phyloP scores from a whole-genome alignment of 2,888 invertebrate genomes.

The Tipula vernalis region DNA sequence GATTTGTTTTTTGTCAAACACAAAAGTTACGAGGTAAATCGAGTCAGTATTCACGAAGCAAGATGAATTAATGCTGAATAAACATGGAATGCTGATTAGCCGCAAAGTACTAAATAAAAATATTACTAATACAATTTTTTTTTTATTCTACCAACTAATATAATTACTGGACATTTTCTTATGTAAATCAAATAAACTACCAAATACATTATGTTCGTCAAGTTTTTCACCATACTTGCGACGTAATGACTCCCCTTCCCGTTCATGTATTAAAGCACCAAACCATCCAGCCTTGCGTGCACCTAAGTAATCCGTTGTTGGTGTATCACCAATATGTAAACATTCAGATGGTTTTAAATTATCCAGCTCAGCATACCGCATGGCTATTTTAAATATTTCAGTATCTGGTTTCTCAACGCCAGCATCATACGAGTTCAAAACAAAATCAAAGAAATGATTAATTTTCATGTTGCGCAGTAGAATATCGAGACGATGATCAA shows the following conservation, averaged over 20 bases:
- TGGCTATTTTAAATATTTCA: slow-evolving; percentile 55
- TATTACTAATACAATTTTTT: no score
- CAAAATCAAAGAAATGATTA: slow-evolving; percentile 62
- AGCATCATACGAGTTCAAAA: slow-evolving; percentile 63
- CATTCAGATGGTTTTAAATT: slow-evolving; percentile 46
- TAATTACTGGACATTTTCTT: slow-evolving; percentile 28
- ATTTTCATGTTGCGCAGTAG: slow-evolving; percentile 54
- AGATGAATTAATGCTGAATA: no score
- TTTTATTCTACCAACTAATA: slow-evolving; percentile 26
- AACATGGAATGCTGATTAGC: no score
- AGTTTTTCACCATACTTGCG: slow-evolving; percentile 34
- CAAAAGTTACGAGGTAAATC: no score
- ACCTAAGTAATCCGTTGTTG: slow-evolving; percentile 62
- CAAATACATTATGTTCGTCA: slow-evolving; percentile 34
- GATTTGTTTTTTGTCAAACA: no score
- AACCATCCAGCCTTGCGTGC: slow-evolving; percentile 67
- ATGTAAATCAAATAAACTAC: slow-evolving; percentile 40
- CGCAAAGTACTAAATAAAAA: no score
- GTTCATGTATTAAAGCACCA: slow-evolving; percentile 41
- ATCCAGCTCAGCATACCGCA: slow-evolving; percentile 36
- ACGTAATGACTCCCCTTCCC: slow-evolving; percentile 27
- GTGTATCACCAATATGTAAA: slow-evolving; percentile 72
- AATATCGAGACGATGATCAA: slow-evolving; percentile 64
- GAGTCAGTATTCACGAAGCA: no score
- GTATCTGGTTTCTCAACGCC: slow-evolving; percentile 63